Conservation (phyloP, 2,113 vertebrate genomes). For the Narcine bancroftii region DNA sequence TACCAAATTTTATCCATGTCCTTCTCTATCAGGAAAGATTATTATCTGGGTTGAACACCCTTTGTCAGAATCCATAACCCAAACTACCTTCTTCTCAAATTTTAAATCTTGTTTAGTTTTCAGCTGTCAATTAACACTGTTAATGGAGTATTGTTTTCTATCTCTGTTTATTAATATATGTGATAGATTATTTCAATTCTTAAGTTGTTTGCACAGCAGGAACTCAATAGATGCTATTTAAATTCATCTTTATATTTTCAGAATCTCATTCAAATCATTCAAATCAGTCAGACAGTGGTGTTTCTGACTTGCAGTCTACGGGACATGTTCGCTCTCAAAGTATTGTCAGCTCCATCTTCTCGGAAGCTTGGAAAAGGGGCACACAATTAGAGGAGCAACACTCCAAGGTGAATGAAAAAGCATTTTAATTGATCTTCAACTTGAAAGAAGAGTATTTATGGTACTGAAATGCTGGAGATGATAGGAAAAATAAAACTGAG, state of each 20-base stretch:
- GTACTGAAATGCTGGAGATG: not conserved
- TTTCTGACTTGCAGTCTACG: constrained; percentile 78
- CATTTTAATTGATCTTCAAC: not conserved
- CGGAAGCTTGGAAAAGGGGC: constrained; percentile 94
- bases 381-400: constrained; percentile 87
- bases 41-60: not conserved
- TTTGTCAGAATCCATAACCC: not conserved
- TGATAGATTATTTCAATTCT: not conserved
- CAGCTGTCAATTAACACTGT: not conserved
- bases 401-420: constrained; percentile 58
- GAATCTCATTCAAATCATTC: constrained; percentile 94
- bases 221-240: not conserved
- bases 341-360: constrained; percentile 94
- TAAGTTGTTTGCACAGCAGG: not conserved
- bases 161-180: not conserved
- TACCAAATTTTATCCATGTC: not conserved
- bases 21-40: not conserved
- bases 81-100: not conserved
- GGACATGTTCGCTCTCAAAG: constrained; percentile 88
- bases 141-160: not conserved
- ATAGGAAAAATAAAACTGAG: too few species aligned
- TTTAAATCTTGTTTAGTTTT: not conserved
- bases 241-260: constrained; percentile 47
- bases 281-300: constrained; percentile 86
- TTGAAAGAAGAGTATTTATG: not conserved